Evolutionary conservation across 2,797 vertebrate genomes (phyloP).

Genomic region (Oreonectes daqikongensis): DNA sequence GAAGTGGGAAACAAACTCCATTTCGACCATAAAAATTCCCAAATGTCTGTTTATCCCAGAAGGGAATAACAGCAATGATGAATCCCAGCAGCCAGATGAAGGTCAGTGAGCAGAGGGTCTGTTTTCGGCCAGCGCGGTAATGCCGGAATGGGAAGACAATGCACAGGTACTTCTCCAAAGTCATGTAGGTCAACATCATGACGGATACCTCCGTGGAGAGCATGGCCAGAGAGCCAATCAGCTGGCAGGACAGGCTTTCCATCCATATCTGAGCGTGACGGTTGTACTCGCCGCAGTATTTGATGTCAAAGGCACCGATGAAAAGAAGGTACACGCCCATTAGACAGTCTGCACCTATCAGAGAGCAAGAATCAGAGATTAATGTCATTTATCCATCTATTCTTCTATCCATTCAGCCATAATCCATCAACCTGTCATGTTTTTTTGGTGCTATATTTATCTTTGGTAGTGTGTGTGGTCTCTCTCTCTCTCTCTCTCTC

Average conservation of each 20-base stretch:
- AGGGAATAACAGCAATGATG: constrained; percentile 67
- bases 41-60: constrained; percentile 68
- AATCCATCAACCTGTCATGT: constrained; percentile 3
- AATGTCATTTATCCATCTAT: not conserved
- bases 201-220: constrained; percentile 73
- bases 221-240: constrained; percentile 71
- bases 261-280: constrained; percentile 72
- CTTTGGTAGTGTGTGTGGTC: not conserved
- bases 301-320: constrained; percentile 71
- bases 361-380: not conserved
- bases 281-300: constrained; percentile 72
- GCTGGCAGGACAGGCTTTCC: constrained; percentile 72
- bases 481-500: not conserved
- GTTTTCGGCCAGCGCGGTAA: constrained; percentile 63
- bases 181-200: constrained; percentile 73
- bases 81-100: constrained; percentile 73
- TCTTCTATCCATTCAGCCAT: not conserved
- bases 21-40: constrained; percentile 74
- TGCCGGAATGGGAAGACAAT: constrained; percentile 72
- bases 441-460: not conserved
- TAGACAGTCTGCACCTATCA: constrained; percentile 70
- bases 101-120: constrained; percentile 63
- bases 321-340: constrained; percentile 75
- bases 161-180: constrained; percentile 72
- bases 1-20: constrained; percentile 73